Evolutionary conservation across 2,113 vertebrate species (phyloP), one percentile per base, ranked within the genome.

Genomic region (Cyprinodon brontotheroides): DNA sequence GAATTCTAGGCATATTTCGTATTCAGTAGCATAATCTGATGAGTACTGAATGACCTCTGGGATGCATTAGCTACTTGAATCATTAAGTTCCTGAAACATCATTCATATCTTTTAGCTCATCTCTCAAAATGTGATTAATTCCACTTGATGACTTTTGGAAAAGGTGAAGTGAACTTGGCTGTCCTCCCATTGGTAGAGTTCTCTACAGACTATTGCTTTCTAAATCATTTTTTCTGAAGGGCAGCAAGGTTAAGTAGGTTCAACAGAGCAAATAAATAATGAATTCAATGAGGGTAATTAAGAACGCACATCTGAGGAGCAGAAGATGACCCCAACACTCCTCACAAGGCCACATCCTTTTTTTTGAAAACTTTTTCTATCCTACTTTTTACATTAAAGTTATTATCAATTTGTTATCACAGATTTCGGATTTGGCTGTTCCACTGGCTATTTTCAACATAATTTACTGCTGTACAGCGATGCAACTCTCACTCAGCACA

Each of bases 281-380:
- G 68, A 90, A 92, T 92, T 81, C 71, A 89, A 88, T 81, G 79
- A 88, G 86, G 86, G 85, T 92, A 91, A 94, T 93, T 92, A 93
- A 88, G 81, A 87, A 90, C 83, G 83, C 78, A 85, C 83, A 90
- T 87, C 85, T 84, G 89, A 83, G 3, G 83, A 89, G 78, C 77
- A 67, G 71, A 66, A 50, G 7, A 61, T 4, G 70, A 89, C 80
- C 85, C 81, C 62, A 36, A 13, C 2, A 69, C 61, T 41, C 84
- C 72, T 50, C 76, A 72, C 59, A 77, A 68, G 73, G 81, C 74
- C 80, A 59, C 47, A 41, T 61, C 70, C 63, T 50, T 39, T 61
- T 37, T 76, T 62, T 9, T 3, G 14, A 62, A 62, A 38, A 62
- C 36, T 62, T 62, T 62, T 9, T 62, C 37, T 36, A 38, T n/a